Evolutionary conservation across 2,888 invertebrate genomes (phyloP), one percentile per base, ranked within the genome.

Genomic region (Spialia ferax): DNA sequence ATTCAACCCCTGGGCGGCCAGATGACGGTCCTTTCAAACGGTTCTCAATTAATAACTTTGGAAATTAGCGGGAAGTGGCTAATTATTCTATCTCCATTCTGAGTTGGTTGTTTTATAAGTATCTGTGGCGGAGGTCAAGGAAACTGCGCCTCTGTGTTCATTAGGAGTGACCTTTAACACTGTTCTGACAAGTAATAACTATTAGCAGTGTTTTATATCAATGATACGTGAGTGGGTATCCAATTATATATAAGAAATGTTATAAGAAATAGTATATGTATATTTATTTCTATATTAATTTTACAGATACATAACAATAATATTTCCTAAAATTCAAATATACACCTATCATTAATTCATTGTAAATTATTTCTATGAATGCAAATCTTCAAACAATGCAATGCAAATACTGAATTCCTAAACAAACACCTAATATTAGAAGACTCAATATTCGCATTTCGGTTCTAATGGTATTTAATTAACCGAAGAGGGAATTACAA

Each of bases 41-140:
- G 78, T 79, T 84, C 85, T 86, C 87, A 88, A 88, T 93, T 91
- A 91, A 88, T 91, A 91, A 92, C 91, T 92, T 88, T 87, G 83
- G 79, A 89, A 91, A 90, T 91, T 90, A 89, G 83, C 84, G 81
- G 83, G 80, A 86, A 84, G 79, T 84, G 83, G 82, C 83, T 90
- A 91, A 91, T 91, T 91, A 91, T 89, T 89, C 90, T 83, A 86
- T 87, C 86, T 85, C 82, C 81, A 83, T 87, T 88, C 65, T 85
- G 83, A 87, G 80, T 86, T 76, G 79, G 79, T 81, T 78, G 74
- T 73, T 79, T 77, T 72, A 71, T 76, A 76, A 82, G 76, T 75
- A 75, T 73, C 77, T 74, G 67, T 61, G 61, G 61, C 45, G 18
- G 67, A 61, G 67, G 61, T 67, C 67, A 61, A 61, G 67, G 61